Conservation (phyloP, 2,888 invertebrate genomes). For the Branchellion lobata region DNA sequence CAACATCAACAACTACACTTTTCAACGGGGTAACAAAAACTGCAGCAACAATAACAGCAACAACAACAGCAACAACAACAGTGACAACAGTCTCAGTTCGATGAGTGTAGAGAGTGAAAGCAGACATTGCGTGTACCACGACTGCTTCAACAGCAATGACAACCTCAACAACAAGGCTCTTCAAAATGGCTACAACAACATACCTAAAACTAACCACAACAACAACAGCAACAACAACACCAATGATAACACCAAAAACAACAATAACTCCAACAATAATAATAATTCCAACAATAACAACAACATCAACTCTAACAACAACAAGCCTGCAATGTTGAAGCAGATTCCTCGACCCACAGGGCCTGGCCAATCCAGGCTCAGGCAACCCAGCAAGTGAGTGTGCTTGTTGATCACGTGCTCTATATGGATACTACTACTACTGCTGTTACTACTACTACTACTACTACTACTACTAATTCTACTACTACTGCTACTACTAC, state of each 20-base stretch:
- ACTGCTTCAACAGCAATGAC: not conserved
- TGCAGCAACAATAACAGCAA: not conserved
- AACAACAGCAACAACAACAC: constrained; percentile 3
- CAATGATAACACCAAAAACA: not conserved
- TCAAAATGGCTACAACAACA: not conserved
- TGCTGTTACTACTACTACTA: too few relatives aligned
- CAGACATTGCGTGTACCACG: not conserved
- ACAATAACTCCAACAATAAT: not conserved
- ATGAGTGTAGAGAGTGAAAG: not conserved
- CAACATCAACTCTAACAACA: not conserved
- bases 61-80: constrained; percentile 11
- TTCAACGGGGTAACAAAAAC: not conserved
- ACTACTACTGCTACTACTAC: too few relatives aligned
- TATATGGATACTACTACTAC: too few relatives aligned
- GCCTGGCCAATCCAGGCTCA: too few relatives aligned
- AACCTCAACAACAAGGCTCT: not conserved
- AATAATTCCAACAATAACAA: not conserved
- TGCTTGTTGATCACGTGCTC: too few relatives aligned
- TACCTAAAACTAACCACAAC: not conserved
- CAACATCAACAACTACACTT: not conserved
- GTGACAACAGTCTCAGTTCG: not conserved
- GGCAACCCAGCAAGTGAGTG: too few relatives aligned
- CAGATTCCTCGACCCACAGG: too few relatives aligned
- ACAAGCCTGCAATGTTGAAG: too few relatives aligned
- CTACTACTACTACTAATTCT: too few relatives aligned